These are phyloP conservation scores for Athalia rosae DNA, from an alignment of 2,888 invertebrate genomes.

Conservation along the genomic window DNA sequence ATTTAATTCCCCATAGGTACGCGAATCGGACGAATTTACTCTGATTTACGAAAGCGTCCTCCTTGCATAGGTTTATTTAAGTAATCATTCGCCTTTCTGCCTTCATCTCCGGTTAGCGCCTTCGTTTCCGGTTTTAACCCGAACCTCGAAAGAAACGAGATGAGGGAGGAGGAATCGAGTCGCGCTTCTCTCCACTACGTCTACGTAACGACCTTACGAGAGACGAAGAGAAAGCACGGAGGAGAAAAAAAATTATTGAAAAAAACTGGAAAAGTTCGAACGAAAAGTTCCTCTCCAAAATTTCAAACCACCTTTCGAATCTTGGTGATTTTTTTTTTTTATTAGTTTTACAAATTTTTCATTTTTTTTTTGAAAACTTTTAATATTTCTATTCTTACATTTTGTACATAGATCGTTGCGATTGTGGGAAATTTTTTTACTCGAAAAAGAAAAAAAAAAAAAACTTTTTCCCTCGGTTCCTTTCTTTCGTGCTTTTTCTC, in stretches of 20 bases:
- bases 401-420: not conserved
- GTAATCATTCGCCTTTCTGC: slow-evolving; percentile 38
- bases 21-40: not conserved
- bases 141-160: not conserved
- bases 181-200: too few species aligned
- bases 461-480: too few species aligned
- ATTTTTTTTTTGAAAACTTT: not conserved
- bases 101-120: slow-evolving; percentile 37
- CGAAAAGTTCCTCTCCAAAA: not conserved
- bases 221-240: too few species aligned
- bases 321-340: not conserved
- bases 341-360: not conserved
- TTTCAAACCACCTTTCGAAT: not conserved
- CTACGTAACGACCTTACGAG: too few species aligned
- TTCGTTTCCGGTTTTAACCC: slow-evolving; percentile 16
- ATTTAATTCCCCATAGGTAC: not conserved
- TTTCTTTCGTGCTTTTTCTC: too few species aligned
- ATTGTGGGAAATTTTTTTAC: not conserved
- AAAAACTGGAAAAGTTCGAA: not conserved
- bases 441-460: too few species aligned
- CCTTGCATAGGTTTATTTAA: slow-evolving; percentile 33
- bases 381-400: slow-evolving; percentile 14
- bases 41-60: slow-evolving; percentile 17
- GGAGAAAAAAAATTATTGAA: not conserved
- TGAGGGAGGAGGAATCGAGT: not conserved